Conservation (phyloP, 1,140 invertebrate genomes). For the Physella acuta region DNA sequence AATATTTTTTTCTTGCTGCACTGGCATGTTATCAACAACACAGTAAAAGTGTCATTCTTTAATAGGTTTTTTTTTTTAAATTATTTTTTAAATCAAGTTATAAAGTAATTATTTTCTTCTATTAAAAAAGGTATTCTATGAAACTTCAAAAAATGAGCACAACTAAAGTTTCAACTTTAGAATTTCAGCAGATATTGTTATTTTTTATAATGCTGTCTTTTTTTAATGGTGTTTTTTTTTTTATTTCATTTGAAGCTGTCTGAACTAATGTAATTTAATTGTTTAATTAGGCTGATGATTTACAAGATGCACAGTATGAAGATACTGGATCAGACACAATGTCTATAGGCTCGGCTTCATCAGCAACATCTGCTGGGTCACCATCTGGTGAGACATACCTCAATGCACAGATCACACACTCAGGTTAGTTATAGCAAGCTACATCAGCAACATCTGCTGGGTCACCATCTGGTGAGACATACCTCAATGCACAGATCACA, state of each 20-base stretch:
- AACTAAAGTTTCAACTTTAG: too few species aligned
- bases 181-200: neutral
- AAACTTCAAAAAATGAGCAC: too few species aligned
- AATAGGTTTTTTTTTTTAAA: too few species aligned
- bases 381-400: conserved; percentile 27
- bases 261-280: neutral
- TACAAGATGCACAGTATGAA: conserved; percentile 21
- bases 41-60: too few species aligned
- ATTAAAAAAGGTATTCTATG: too few species aligned
- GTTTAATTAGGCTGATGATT: conserved; percentile 24
- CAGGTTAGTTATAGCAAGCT: conserved; percentile 35
- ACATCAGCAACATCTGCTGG: conserved; percentile 32
- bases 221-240: neutral
- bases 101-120: too few species aligned
- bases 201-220: neutral
- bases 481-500: conserved; percentile 40
- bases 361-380: conserved; percentile 28
- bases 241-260: neutral
- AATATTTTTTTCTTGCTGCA: too few species aligned
- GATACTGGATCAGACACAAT: conserved; percentile 26
- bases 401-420: conserved; percentile 41
- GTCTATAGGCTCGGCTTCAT: conserved; percentile 32
- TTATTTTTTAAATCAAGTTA: too few species aligned
- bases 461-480: conserved; percentile 17
- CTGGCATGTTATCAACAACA: too few species aligned